phyloP scores from a whole-genome alignment of 2,888 invertebrate genomes.

The Petrolisthes cinctipes region DNA sequence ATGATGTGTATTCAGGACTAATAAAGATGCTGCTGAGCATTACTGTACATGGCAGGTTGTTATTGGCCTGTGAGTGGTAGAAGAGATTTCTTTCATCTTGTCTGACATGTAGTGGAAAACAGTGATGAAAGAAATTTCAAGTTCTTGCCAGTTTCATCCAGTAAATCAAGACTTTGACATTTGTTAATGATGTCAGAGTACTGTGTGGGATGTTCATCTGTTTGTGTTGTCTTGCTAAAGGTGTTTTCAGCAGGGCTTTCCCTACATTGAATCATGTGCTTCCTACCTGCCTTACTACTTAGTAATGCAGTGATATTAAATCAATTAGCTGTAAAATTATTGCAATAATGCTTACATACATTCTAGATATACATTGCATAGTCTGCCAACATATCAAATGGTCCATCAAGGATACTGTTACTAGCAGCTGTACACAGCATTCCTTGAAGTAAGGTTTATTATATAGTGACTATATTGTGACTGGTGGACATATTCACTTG shows the following conservation, averaged over 20 bases:
- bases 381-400: no score
- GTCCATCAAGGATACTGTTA: no score
- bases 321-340: no score
- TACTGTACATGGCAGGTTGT: constrained; percentile 29
- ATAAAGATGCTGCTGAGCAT: constrained; percentile 47
- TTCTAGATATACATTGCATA: no score
- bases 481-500: no score
- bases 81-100: constrained; percentile 40
- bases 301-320: no score
- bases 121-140: constrained; percentile 42
- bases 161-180: constrained; percentile 45
- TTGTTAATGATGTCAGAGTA: constrained; percentile 52
- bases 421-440: no score
- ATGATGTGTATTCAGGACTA: background rate
- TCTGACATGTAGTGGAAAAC: background rate
- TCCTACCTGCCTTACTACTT: no score
- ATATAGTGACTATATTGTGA: no score
- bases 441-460: no score
- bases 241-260: constrained; percentile 50
- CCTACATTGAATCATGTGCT: background rate
- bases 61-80: constrained; percentile 25
- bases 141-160: constrained; percentile 29
- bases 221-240: constrained; percentile 59
- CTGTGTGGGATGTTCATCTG: constrained; percentile 53
- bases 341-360: no score